Evolutionary conservation across 2,797 vertebrate species (phyloP).

Genomic region (Amblyraja radiata): DNA sequence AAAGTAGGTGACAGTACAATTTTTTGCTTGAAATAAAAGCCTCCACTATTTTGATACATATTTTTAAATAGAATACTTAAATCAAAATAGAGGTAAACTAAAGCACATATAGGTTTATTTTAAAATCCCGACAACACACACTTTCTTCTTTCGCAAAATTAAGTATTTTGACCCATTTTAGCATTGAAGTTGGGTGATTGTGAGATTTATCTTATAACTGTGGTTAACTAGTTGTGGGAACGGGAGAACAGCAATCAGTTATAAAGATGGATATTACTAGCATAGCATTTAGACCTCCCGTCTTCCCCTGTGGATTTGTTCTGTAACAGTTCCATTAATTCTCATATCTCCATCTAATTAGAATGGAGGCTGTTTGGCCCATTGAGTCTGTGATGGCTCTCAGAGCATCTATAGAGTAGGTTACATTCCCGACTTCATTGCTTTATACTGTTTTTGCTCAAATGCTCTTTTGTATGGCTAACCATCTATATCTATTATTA

Average conservation of each 20-base stretch:
- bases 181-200: not conserved
- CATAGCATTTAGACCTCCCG: not conserved
- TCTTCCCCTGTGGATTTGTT: not conserved
- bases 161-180: not conserved
- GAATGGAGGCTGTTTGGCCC: too few relatives aligned
- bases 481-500: not conserved
- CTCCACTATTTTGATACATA: not conserved
- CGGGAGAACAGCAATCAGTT: not conserved
- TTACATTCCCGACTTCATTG: too few relatives aligned
- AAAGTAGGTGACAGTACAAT: not conserved
- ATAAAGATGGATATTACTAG: not conserved
- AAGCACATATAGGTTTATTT: not conserved
- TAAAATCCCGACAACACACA: too few relatives aligned
- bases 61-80: not conserved
- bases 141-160: not conserved
- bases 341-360: too few relatives aligned
- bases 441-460: too few relatives aligned
- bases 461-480: not conserved
- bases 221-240: not conserved
- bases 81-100: not conserved
- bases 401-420: too few relatives aligned
- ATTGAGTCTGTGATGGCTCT: too few relatives aligned
- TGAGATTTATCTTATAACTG: not conserved
- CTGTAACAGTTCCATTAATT: not conserved
- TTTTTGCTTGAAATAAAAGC: not conserved